A percentile compares a stretch with the other conserved stretches of the same genome.
phyloP scores from a whole-genome alignment of 2,797 vertebrate species.

The Cirrhinus mrigala region DNA sequence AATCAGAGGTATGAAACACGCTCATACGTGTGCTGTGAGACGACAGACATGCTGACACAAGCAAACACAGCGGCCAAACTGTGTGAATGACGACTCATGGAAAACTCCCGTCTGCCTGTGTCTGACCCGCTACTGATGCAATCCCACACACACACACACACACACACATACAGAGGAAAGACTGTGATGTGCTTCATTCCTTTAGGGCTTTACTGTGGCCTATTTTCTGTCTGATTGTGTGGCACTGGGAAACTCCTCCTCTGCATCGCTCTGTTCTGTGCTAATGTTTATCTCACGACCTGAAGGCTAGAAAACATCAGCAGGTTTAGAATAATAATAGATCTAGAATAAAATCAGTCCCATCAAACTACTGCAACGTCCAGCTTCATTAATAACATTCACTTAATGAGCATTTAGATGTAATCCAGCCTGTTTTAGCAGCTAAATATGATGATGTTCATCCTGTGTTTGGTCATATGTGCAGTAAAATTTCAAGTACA shows the following conservation, averaged over 20 bases:
- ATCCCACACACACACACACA: conserved; percentile 29
- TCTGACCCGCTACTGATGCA: conserved; percentile 57
- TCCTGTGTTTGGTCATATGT: too few species aligned
- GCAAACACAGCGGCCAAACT: conserved; percentile 47
- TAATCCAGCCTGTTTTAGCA: not conserved
- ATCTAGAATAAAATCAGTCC: not conserved
- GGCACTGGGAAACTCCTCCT: not conserved
- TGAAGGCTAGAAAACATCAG: not conserved
- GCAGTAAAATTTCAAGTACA: too few species aligned
- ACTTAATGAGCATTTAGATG: not conserved
- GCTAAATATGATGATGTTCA: too few species aligned
- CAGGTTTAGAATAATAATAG: not conserved
- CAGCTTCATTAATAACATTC: not conserved
- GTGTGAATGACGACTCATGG: conserved; percentile 60
- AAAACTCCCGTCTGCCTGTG: conserved; percentile 54
- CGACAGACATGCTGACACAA: conserved; percentile 59
- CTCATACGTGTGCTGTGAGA: not conserved
- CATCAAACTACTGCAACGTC: not conserved
- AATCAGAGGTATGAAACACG: not conserved
- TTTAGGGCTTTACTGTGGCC: conserved; percentile 22
- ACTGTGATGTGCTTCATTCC: conserved; percentile 15
- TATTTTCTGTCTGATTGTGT: conserved; percentile 13
- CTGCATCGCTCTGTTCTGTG: conserved; percentile 31
- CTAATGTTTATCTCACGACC: conserved; percentile 46
- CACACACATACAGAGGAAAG: not conserved